phyloP scores from a whole-genome alignment of 2,797 vertebrate species.

The Lemur catta region DNA sequence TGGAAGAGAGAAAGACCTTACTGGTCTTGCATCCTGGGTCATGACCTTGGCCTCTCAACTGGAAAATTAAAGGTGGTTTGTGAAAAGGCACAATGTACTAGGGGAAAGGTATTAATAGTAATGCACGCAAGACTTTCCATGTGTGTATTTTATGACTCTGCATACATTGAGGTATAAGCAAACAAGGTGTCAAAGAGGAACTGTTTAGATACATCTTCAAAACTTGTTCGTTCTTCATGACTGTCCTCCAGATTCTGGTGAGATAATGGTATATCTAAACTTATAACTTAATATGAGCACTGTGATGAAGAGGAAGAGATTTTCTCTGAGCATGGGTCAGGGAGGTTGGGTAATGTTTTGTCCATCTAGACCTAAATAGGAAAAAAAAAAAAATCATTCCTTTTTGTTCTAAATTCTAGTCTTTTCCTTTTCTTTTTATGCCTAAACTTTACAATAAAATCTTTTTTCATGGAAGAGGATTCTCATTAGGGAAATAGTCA shows the following conservation, averaged over 20 bases:
- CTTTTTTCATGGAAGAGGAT: neutral
- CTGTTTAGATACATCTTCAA: neutral
- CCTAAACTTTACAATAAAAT: slow-evolving; percentile 16
- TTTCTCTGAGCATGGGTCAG: neutral
- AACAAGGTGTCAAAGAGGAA: neutral
- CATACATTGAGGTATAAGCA: neutral
- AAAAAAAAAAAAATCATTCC: neutral
- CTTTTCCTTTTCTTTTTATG: neutral
- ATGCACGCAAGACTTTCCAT: neutral
- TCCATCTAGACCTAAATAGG: neutral
- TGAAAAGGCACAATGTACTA: neutral
- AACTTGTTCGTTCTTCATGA: neutral
- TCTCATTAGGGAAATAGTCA: neutral
- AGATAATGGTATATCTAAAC: neutral
- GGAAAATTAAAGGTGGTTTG: neutral
- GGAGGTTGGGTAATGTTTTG: neutral
- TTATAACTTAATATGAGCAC: neutral
- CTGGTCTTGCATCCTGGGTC: neutral
- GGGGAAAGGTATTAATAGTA: neutral
- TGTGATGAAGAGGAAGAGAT: neutral
- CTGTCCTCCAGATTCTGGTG: neutral
- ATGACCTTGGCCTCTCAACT: neutral
- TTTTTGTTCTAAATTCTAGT: slow-evolving; percentile 10
- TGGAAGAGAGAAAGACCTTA: neutral
- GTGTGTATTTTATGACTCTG: slow-evolving; percentile 5